Evolutionary conservation across 1,140 invertebrate genomes (phyloP).

Genomic region (Sycophaga agraensis): DNA sequence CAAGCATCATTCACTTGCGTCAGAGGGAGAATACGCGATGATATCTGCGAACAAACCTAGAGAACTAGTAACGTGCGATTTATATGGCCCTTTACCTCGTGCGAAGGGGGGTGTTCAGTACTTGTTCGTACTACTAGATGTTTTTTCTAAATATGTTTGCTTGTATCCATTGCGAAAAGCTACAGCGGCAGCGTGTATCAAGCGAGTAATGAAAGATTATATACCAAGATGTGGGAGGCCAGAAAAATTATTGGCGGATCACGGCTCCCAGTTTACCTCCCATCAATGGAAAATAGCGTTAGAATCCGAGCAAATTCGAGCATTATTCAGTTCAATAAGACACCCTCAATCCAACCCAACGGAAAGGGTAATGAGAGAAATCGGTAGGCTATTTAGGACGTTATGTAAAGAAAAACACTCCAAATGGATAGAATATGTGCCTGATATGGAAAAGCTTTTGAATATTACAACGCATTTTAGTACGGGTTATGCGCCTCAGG

Average conservation of each 20-base stretch:
- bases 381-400: conserved; percentile 5
- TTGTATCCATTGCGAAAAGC: neutral
- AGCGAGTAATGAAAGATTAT: neutral
- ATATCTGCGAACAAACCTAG: too few species aligned
- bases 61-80: too few species aligned
- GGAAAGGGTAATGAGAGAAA: conserved; percentile 4
- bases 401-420: conserved; percentile 10
- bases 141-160: conserved; percentile 16
- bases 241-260: conserved; percentile 22
- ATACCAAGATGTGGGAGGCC: neutral
- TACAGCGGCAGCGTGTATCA: neutral
- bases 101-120: neutral
- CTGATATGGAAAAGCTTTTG: conserved; percentile 28
- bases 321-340: conserved; percentile 30
- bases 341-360: conserved; percentile 1
- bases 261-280: conserved; percentile 29
- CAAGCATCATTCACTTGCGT: neutral
- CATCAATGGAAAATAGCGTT: conserved; percentile 19
- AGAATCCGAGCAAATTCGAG: conserved; percentile 20
- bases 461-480: conserved; percentile 23
- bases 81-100: conserved; percentile 13
- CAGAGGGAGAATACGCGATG: conserved; percentile 10
- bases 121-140: conserved; percentile 9
- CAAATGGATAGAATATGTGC: conserved; percentile 17
- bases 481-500: conserved; percentile 38